Conservation (phyloP, 2,888 invertebrate species). For the Melanostoma scalare region DNA sequence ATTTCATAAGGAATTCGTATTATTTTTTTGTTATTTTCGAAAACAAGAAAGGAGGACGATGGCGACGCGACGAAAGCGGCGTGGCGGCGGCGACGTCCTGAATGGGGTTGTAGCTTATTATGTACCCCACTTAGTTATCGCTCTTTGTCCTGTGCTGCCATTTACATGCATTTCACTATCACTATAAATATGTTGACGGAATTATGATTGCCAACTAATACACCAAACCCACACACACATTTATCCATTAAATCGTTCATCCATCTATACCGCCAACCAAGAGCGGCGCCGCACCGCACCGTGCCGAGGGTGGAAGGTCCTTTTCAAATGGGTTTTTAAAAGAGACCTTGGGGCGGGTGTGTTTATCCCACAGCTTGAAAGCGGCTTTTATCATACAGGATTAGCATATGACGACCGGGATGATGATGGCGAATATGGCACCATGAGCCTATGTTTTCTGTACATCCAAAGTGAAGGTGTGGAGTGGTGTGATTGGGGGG, state of each 20-base stretch:
- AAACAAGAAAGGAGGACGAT: slow-evolving; percentile 7
- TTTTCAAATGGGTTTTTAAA: slow-evolving; percentile 61
- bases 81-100: slow-evolving; percentile 10
- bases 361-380: slow-evolving; percentile 52
- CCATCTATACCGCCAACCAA: slow-evolving; percentile 5
- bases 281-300: not conserved
- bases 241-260: not conserved
- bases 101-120: slow-evolving; percentile 13
- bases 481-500: slow-evolving; percentile 1
- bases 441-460: slow-evolving; percentile 35
- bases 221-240: slow-evolving; percentile 13
- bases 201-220: slow-evolving; percentile 73
- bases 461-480: slow-evolving; percentile 9
- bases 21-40: not conserved
- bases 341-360: slow-evolving; percentile 33
- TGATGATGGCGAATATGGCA: slow-evolving; percentile 27
- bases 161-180: slow-evolving; percentile 71
- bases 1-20: slow-evolving; percentile 62
- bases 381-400: slow-evolving; percentile 63
- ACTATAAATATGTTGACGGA: slow-evolving; percentile 72
- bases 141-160: slow-evolving; percentile 65
- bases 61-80: not conserved
- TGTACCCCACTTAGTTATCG: slow-evolving; percentile 38
- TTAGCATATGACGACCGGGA: slow-evolving; percentile 65
- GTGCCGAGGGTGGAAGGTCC: slow-evolving; percentile 16